phyloP scores from a whole-genome alignment of 2,113 vertebrate species.

The Trochalopteron elliotii region DNA sequence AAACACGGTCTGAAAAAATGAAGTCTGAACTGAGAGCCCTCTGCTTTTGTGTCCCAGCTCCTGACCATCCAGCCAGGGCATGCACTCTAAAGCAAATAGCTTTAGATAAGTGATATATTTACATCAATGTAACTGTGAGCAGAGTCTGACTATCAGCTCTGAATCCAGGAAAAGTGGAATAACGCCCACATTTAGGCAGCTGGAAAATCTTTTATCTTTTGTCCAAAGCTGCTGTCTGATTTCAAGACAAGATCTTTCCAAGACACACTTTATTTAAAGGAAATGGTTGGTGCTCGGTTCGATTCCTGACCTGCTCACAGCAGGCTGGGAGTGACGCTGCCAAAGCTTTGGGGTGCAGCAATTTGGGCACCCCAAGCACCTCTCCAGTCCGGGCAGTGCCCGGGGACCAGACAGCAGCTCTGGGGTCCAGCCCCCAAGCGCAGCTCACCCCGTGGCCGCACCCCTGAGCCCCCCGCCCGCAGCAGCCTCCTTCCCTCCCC shows the following conservation, averaged over 20 bases:
- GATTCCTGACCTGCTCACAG: background rate
- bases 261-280: background rate
- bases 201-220: conserved; percentile 1
- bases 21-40: background rate
- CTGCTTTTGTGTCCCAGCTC: background rate
- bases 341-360: background rate
- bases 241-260: background rate
- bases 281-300: background rate
- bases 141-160: background rate
- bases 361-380: background rate
- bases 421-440: background rate
- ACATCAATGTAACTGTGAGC: background rate
- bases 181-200: background rate
- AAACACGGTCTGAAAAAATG: background rate
- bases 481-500: background rate
- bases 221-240: background rate
- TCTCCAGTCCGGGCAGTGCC: background rate
- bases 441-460: background rate
- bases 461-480: background rate
- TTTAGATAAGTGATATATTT: background rate
- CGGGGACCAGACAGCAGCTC: fast-evolving
- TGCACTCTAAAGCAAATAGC: background rate
- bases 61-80: fast-evolving
- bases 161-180: background rate
- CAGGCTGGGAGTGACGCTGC: background rate